Conservation (phyloP, 2,888 invertebrate genomes). For the Papilio elwesi region DNA sequence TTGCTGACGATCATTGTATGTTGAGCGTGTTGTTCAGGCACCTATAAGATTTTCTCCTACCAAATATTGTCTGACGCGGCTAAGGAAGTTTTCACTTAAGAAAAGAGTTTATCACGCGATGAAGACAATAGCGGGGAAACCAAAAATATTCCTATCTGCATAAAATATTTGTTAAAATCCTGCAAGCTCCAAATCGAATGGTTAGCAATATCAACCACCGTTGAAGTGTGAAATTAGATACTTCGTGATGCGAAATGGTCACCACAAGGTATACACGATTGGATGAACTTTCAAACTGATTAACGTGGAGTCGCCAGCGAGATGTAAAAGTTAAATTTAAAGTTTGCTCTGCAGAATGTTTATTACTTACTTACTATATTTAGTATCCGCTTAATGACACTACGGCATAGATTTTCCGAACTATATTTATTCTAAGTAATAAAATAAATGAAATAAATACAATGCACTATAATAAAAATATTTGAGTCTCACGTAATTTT, state of each 20-base stretch:
- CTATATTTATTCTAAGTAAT: neutral
- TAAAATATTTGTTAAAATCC: slow-evolving; percentile 36
- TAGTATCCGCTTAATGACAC: neutral
- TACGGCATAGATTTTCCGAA: neutral
- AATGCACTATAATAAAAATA: too few relatives aligned
- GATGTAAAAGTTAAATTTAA: slow-evolving; percentile 27
- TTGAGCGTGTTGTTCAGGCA: too few relatives aligned
- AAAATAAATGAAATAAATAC: too few relatives aligned
- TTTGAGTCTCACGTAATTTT: too few relatives aligned
- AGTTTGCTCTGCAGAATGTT: neutral
- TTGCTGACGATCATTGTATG: too few relatives aligned
- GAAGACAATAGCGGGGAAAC: neutral
- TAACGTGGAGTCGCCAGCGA: slow-evolving; percentile 27
- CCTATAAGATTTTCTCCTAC: too few relatives aligned
- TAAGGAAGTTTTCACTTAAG: too few relatives aligned
- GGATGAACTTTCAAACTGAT: slow-evolving; percentile 41
- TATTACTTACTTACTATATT: slow-evolving; percentile 1
- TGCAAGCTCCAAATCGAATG: slow-evolving; percentile 47
- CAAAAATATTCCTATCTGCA: slow-evolving; percentile 21
- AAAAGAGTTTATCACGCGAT: too few relatives aligned
- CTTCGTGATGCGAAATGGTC: slow-evolving; percentile 41
- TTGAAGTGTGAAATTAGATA: slow-evolving; percentile 71
- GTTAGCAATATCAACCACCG: slow-evolving; percentile 66
- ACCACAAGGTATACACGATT: slow-evolving; percentile 41
- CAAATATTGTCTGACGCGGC: too few relatives aligned